A percentile compares a stretch with the other conserved stretches of the same genome.
phyloP scores from a whole-genome alignment of 2,113 vertebrate species.

The Nothobranchius kuhntae region DNA sequence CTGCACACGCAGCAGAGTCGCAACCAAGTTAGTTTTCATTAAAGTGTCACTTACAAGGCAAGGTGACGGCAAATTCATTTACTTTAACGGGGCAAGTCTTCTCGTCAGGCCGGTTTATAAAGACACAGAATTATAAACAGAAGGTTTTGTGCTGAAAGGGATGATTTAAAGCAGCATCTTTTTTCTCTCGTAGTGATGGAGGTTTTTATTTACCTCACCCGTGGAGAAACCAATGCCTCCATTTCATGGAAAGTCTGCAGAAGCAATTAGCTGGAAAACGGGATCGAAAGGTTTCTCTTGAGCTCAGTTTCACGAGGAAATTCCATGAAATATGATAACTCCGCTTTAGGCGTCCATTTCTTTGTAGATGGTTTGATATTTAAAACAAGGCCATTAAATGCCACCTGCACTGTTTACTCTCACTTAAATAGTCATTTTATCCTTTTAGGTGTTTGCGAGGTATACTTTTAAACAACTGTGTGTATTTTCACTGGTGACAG shows the following conservation, averaged over 20 bases:
- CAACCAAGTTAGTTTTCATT: conserved; percentile 35
- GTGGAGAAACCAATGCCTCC: not conserved
- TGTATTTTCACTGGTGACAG: no score
- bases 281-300: not conserved
- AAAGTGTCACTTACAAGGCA: conserved; percentile 36
- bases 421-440: no score
- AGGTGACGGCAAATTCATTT: conserved; percentile 44
- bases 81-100: conserved; percentile 21
- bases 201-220: conserved; percentile 5
- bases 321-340: no score
- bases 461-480: no score
- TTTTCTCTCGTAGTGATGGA: not conserved
- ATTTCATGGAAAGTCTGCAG: not conserved
- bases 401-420: no score
- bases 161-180: not conserved
- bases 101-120: conserved; percentile 26
- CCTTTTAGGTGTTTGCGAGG: no score
- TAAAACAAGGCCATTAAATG: no score
- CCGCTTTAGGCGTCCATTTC: no score
- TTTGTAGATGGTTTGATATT: no score
- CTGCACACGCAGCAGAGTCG: conserved; percentile 5
- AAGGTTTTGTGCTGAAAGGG: conserved; percentile 6
- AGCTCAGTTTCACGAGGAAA: not conserved
- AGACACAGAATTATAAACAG: conserved; percentile 1
- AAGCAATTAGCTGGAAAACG: not conserved